Percentiles rank a stretch among this genome's conserved stretches.
Conservation (phyloP, 2,888 invertebrate species). For the Synergus japonicus region DNA sequence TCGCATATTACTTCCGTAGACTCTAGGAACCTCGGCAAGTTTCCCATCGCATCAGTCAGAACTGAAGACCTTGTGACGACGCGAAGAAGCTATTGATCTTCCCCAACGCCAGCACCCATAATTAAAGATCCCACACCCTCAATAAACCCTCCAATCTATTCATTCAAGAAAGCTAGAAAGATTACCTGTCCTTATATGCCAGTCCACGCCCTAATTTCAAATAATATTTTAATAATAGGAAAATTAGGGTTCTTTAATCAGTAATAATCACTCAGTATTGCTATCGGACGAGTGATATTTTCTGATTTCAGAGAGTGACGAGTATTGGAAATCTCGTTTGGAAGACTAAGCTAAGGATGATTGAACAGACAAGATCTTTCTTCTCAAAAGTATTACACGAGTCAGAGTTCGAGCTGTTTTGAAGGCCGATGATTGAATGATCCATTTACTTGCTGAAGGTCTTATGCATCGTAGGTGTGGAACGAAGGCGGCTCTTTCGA, state of each 20-base stretch:
- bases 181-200: no score
- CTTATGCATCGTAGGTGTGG: not conserved
- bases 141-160: not conserved
- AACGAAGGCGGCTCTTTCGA: not conserved
- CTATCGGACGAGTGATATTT: not conserved
- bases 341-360: not conserved
- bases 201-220: no score
- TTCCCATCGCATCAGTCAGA: conserved; percentile 53
- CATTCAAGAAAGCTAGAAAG: not conserved
- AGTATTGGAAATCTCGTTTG: conserved; percentile 19
- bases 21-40: conserved; percentile 27
- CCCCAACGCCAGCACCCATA: conserved; percentile 51
- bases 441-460: not conserved
- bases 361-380: conserved; percentile 1
- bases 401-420: not conserved
- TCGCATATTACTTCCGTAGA: conserved; percentile 61
- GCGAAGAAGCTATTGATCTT: conserved; percentile 61
- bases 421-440: not conserved
- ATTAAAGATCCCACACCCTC: conserved; percentile 46
- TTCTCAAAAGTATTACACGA: not conserved
- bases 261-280: not conserved
- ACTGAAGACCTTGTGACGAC: conserved; percentile 53
- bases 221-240: no score
- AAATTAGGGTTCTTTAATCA: not conserved
- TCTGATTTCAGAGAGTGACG: not conserved